These are phyloP conservation scores for Nomada ruficornis DNA, from an alignment of 2,888 invertebrate genomes.

Conservation along the genomic window DNA sequence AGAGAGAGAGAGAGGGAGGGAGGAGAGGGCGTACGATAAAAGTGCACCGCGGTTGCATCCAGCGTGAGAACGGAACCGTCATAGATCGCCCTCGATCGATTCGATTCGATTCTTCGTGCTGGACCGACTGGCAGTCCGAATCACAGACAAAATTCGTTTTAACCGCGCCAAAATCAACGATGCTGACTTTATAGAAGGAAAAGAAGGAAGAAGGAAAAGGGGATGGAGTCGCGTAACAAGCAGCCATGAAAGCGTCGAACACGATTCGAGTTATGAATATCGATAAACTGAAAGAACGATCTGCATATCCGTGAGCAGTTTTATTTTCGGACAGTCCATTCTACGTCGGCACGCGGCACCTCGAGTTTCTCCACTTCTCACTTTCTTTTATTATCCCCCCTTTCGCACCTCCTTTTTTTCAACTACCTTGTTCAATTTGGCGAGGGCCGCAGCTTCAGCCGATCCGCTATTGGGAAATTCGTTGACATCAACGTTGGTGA, in stretches of 20 bases:
- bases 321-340: conserved; percentile 3
- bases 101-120: conserved; percentile 50
- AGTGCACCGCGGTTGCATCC: conserved; percentile 64
- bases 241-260: conserved; percentile 4
- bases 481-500: conserved; percentile 20
- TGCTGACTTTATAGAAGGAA: neutral
- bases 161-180: conserved; percentile 31
- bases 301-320: conserved; percentile 5
- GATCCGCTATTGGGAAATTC: no score
- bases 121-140: conserved; percentile 31
- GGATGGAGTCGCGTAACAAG: no score
- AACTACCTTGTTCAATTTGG: no score
- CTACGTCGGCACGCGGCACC: neutral
- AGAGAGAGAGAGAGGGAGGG: neutral
- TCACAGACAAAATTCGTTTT: conserved; percentile 58
- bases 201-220: neutral
- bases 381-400: no score
- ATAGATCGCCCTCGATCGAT: conserved; percentile 61
- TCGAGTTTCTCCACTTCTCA: neutral
- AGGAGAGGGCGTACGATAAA: conserved; percentile 54
- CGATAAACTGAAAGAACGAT: conserved; percentile 17
- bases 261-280: conserved; percentile 44
- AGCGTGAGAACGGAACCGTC: conserved; percentile 60
- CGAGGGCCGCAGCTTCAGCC: no score
- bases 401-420: no score